Percentiles rank a stretch among this genome's conserved stretches.
Conservation (phyloP, 2,888 invertebrate species). For the Drosophila mercatorum region DNA sequence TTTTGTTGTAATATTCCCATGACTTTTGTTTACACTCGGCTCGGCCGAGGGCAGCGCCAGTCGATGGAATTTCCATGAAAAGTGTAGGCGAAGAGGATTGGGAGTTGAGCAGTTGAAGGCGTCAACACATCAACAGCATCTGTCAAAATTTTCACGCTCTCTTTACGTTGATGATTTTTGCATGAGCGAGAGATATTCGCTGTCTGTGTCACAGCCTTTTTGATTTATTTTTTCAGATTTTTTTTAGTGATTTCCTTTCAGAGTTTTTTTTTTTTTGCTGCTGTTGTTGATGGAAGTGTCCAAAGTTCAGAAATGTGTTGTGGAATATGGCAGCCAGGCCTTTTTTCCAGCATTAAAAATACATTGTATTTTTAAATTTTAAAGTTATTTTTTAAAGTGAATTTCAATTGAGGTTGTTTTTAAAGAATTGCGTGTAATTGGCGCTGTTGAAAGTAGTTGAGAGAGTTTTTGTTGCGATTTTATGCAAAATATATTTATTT, state of each 20-base stretch:
- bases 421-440: background rate
- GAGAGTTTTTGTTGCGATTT: background rate
- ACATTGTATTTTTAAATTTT: background rate
- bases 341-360: background rate
- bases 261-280: background rate
- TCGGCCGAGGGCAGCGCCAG: constrained; percentile 32
- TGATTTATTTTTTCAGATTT: constrained; percentile 42
- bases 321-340: background rate
- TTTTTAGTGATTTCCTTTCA: constrained; percentile 7
- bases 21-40: constrained; percentile 43
- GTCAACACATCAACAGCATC: constrained; percentile 63
- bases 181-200: constrained; percentile 51
- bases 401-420: background rate
- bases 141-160: constrained; percentile 76
- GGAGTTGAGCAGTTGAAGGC: background rate
- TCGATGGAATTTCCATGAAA: constrained; percentile 29
- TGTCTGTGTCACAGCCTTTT: constrained; percentile 43
- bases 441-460: background rate
- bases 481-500: background rate
- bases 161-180: constrained; percentile 60
- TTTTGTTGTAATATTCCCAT: constrained; percentile 48
- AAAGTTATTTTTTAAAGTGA: background rate
- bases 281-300: constrained; percentile 24
- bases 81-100: background rate
- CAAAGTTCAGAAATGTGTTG: constrained; percentile 18